phyloP scores from a whole-genome alignment of 2,888 invertebrate genomes.

The Eupithecia abbreviata region DNA sequence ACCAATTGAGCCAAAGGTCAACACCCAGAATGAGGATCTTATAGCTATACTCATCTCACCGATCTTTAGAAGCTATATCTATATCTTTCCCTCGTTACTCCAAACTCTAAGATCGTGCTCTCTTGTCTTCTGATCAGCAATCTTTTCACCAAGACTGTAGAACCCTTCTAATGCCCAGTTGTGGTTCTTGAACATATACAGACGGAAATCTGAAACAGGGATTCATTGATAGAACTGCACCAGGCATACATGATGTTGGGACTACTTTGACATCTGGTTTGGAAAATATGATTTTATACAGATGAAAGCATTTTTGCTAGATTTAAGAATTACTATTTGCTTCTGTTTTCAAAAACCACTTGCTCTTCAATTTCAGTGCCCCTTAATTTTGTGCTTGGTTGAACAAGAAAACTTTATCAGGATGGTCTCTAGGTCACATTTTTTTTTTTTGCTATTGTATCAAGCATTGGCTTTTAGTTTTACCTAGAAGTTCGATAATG shows the following conservation, averaged over 20 bases:
- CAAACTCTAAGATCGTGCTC: conserved; percentile 83
- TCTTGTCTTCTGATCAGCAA: conserved; percentile 81
- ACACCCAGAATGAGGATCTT: conserved; percentile 83
- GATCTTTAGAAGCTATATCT: conserved; percentile 44
- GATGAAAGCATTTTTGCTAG: not conserved
- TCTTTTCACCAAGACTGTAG: conserved; percentile 87
- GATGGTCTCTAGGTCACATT: not conserved
- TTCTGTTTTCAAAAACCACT: not conserved
- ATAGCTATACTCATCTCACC: conserved; percentile 80
- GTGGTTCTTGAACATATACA: conserved; percentile 86
- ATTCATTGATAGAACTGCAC: not conserved
- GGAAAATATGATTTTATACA: not conserved
- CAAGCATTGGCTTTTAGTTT: not conserved
- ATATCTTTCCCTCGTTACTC: conserved; percentile 81
- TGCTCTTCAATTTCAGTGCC: not conserved
- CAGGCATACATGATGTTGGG: not conserved
- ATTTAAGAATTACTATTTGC: not conserved
- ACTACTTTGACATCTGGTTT: not conserved
- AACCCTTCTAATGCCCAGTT: conserved; percentile 87
- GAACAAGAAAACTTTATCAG: not conserved
- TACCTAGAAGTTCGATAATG: not conserved
- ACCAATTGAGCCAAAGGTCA: conserved; percentile 84
- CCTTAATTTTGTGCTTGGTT: not conserved
- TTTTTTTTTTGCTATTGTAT: not conserved
- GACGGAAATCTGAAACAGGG: conserved; percentile 86